Evolutionary conservation across 2,113 vertebrate species (phyloP).

Genomic region (Prinia subflava): DNA sequence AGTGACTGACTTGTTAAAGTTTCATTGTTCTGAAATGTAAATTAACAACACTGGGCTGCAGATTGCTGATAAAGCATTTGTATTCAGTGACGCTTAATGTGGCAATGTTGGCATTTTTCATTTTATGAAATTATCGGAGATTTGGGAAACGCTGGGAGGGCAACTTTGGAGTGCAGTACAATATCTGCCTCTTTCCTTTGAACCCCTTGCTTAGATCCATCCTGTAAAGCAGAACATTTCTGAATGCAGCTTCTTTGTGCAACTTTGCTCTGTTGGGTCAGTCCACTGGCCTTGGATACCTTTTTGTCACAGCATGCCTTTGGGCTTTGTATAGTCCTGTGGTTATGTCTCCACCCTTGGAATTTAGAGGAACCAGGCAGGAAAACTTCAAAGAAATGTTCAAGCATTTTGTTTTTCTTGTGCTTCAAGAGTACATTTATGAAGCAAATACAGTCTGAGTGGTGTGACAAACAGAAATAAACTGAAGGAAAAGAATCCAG

Average conservation of each 20-base stretch:
- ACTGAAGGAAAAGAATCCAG: not conserved
- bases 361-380: slow-evolving; percentile 40
- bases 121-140: slow-evolving; percentile 67
- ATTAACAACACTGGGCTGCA: slow-evolving; percentile 59
- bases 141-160: slow-evolving; percentile 55
- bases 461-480: slow-evolving; percentile 1
- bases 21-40: slow-evolving; percentile 73
- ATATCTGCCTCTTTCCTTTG: slow-evolving; percentile 56
- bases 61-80: slow-evolving; percentile 67
- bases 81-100: slow-evolving; percentile 58
- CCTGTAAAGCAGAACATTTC: slow-evolving; percentile 43
- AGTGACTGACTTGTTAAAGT: slow-evolving; percentile 67
- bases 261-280: slow-evolving; percentile 49
- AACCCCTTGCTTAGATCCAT: slow-evolving; percentile 44
- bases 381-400: slow-evolving; percentile 57
- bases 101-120: slow-evolving; percentile 56
- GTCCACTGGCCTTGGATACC: slow-evolving; percentile 50
- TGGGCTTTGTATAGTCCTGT: slow-evolving; percentile 45
- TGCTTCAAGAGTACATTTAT: not conserved
- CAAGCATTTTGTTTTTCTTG: slow-evolving; percentile 20
- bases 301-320: slow-evolving; percentile 57
- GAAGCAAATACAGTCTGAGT: slow-evolving; percentile 10
- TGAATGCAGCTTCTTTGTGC: slow-evolving; percentile 60
- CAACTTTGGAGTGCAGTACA: slow-evolving; percentile 30
- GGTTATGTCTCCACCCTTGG: slow-evolving; percentile 54